Conservation (phyloP, 2,797 vertebrate genomes). For the Acrossocheilus fasciatus region DNA sequence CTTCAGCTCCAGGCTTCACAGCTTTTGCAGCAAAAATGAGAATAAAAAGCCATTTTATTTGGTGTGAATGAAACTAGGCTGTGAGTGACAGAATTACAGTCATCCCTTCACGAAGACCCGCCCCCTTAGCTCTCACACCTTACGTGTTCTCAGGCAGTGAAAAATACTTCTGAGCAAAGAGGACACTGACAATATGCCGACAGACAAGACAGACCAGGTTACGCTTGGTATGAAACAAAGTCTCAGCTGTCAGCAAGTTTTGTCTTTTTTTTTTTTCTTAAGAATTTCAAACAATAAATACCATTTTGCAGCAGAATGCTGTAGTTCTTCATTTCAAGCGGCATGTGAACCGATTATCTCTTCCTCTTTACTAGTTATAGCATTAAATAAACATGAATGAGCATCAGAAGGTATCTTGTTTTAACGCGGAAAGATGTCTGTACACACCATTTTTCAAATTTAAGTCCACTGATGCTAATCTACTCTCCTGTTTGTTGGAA, state of each 20-base stretch:
- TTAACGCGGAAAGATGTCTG: neutral
- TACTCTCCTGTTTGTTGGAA: neutral
- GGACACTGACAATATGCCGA: too few species aligned
- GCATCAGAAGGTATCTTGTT: neutral
- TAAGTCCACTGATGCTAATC: neutral
- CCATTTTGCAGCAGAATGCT: neutral
- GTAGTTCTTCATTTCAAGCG: too few species aligned
- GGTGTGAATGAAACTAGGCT: neutral
- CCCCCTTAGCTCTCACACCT: neutral
- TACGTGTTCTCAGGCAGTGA: too few species aligned
- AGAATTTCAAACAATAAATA: neutral
- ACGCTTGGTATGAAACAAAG: neutral
- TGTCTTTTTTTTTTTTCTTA: too few species aligned
- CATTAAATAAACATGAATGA: neutral
- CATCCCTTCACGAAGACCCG: neutral
- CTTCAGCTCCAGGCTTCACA: neutral
- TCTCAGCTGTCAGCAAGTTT: neutral
- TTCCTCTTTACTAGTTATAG: too few species aligned
- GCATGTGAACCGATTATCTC: too few species aligned
- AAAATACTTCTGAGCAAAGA: too few species aligned
- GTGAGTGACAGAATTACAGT: neutral
- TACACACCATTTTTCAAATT: neutral
- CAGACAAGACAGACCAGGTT: neutral
- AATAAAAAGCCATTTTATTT: neutral
- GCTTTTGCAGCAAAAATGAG: neutral